Conservation (phyloP, 2,113 vertebrate genomes). For the Pogona vitticeps region DNA sequence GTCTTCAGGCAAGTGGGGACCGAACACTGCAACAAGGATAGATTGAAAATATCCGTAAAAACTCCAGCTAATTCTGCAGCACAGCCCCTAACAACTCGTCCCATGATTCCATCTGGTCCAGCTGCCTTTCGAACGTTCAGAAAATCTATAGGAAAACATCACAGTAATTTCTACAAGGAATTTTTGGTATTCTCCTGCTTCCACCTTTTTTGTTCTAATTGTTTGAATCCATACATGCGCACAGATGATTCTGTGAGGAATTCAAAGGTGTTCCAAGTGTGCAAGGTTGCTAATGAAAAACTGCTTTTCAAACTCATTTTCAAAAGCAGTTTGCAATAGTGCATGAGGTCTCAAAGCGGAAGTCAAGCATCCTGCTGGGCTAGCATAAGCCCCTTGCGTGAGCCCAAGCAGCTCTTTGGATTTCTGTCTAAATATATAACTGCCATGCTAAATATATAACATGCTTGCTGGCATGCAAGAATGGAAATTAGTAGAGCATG, state of each 20-base stretch:
- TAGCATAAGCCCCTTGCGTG: constrained; percentile 5
- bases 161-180: background rate
- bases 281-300: background rate
- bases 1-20: too few relatives aligned
- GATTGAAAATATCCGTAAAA: too few relatives aligned
- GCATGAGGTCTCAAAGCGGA: background rate
- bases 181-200: background rate
- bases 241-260: background rate
- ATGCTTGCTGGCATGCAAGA: constrained; percentile 19
- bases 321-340: background rate
- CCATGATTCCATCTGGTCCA: too few relatives aligned
- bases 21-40: too few relatives aligned
- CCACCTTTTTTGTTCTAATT: background rate
- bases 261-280: background rate
- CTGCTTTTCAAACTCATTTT: background rate
- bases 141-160: background rate
- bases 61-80: too few relatives aligned
- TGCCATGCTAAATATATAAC: constrained; percentile 27
- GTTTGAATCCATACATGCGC: background rate
- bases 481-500: constrained; percentile 26
- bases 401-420: background rate
- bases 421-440: constrained; percentile 26
- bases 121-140: too few relatives aligned
- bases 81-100: too few relatives aligned
- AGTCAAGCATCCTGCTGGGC: background rate